These are phyloP conservation scores for Mystacides longicornis DNA, from an alignment of 2,888 invertebrate species.

Conservation along the genomic window DNA sequence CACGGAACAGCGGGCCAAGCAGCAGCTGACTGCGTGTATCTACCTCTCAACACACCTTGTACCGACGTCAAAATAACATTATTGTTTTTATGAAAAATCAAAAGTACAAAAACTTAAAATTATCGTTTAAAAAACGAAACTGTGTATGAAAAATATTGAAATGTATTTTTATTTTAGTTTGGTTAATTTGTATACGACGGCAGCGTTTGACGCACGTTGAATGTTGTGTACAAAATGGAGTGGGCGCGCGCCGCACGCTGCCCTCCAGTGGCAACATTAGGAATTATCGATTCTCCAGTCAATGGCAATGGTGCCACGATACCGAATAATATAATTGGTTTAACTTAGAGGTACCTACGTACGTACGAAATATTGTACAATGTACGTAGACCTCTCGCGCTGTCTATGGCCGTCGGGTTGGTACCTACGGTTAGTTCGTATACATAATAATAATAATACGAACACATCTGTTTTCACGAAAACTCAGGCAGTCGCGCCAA, in stretches of 20 bases:
- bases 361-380: background rate
- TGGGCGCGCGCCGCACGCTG: constrained; percentile 46
- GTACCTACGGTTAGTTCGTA: background rate
- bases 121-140: background rate
- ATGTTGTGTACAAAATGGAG: constrained; percentile 41
- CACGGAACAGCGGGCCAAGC: constrained; percentile 62
- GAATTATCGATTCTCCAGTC: constrained; percentile 48
- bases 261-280: constrained; percentile 49
- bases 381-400: background rate
- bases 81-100: constrained; percentile 13
- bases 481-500: background rate
- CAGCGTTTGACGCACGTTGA: constrained; percentile 9
- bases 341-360: constrained; percentile 34
- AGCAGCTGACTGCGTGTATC: constrained; percentile 57
- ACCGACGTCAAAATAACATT: constrained; percentile 35
- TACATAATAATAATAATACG: background rate
- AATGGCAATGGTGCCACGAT: constrained; percentile 35
- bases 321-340: constrained; percentile 41
- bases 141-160: background rate
- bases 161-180: background rate
- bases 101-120: background rate
- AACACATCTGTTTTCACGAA: background rate
- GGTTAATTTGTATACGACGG: background rate
- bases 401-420: too few relatives aligned
- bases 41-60: constrained; percentile 26